Evolutionary conservation across 2,797 vertebrate species (phyloP).

Genomic region (Amblyopsis hoosieri): DNA sequence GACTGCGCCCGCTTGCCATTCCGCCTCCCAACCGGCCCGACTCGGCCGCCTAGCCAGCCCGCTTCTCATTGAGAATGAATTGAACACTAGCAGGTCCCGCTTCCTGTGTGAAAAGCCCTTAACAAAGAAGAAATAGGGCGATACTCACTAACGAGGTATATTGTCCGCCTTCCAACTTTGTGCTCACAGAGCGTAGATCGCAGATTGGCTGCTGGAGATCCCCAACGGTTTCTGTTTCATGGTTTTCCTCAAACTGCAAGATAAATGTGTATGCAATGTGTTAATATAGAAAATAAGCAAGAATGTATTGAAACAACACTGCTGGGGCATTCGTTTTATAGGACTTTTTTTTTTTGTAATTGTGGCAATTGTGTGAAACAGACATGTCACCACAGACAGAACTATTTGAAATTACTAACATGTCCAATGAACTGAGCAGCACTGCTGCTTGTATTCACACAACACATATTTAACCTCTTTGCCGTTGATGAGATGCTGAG

Average conservation of each 20-base stretch:
- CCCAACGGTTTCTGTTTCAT: conserved; percentile 37
- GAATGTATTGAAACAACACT: neutral
- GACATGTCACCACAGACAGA: no score
- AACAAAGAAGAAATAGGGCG: neutral
- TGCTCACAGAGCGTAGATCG: conserved; percentile 78
- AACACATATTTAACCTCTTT: conserved; percentile 68
- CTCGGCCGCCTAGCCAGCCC: no score
- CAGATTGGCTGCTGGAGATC: conserved; percentile 66
- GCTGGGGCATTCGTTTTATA: no score
- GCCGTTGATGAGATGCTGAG: conserved; percentile 76
- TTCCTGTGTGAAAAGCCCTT: no score
- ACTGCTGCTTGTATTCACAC: neutral
- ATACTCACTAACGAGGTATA: conserved; percentile 85
- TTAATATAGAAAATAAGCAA: neutral
- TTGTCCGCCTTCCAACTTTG: conserved; percentile 75
- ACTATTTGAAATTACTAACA: neutral
- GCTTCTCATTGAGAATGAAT: no score
- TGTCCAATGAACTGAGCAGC: neutral
- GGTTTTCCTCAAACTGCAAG: conserved; percentile 76
- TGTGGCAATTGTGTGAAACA: no score
- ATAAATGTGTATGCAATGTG: neutral
- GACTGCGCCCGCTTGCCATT: no score
- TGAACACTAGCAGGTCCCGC: no score
- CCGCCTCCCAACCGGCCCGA: no score
- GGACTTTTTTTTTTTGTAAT: no score